Conservation (phyloP, 2,888 invertebrate genomes). For the Eremobia ochroleuca region DNA sequence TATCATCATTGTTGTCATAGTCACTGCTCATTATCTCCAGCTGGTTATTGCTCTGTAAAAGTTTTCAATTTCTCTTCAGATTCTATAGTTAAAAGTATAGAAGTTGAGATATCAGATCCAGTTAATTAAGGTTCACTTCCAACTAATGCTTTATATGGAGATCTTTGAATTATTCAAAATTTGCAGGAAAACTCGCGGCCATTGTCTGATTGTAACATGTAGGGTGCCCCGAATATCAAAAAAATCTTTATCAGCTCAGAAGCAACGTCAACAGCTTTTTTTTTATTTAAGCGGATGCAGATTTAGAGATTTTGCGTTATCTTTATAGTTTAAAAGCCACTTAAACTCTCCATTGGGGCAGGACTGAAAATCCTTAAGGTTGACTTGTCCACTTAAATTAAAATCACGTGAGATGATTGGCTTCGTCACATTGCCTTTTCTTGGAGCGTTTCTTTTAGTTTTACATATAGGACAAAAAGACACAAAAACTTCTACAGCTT, state of each 20-base stretch:
- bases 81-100: not conserved
- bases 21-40: not conserved
- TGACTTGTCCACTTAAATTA: conserved; percentile 2
- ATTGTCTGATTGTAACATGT: not conserved
- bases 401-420: not conserved
- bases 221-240: not conserved
- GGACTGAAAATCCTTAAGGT: conserved; percentile 1
- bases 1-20: not conserved
- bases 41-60: not conserved
- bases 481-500: conserved; percentile 35
- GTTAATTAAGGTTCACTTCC: conserved; percentile 1
- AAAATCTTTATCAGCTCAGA: not conserved
- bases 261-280: not conserved
- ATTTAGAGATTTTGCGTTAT: not conserved
- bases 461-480: not conserved
- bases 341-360: conserved; percentile 11
- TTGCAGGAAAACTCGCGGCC: not conserved
- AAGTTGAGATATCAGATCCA: not conserved
- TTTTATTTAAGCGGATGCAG: not conserved
- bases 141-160: conserved; percentile 5
- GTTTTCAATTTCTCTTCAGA: not conserved
- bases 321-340: conserved; percentile 7
- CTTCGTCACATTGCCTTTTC: conserved; percentile 2
- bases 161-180: not conserved
- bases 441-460: not conserved